A percentile compares a stretch with the other conserved stretches of the same genome.
Conservation (phyloP, 2,113 vertebrate species). For the Phycodurus eques region DNA sequence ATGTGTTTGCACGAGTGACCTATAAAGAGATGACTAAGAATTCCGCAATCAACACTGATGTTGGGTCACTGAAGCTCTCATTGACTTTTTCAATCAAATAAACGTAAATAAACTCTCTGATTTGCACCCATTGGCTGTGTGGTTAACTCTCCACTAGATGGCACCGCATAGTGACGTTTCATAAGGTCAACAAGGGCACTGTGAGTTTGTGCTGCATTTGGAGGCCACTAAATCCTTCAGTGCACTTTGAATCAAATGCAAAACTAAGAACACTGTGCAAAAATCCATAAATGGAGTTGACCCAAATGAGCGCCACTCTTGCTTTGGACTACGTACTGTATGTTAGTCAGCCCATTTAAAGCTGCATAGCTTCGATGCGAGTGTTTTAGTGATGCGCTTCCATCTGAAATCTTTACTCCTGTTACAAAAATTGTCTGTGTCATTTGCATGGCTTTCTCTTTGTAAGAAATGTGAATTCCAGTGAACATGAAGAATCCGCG, state of each 20-base stretch:
- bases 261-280: background rate
- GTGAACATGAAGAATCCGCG: slow-evolving; percentile 27
- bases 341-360: background rate
- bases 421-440: background rate
- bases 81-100: no score
- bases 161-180: background rate
- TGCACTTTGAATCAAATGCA: background rate
- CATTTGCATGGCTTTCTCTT: background rate
- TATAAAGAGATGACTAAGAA: background rate
- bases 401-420: background rate
- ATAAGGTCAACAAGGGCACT: background rate
- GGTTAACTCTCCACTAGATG: background rate
- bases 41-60: background rate
- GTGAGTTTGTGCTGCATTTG: background rate
- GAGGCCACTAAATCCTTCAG: background rate
- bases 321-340: background rate
- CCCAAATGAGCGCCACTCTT: background rate
- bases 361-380: background rate
- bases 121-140: background rate
- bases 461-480: background rate
- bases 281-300: background rate
- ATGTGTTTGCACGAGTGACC: background rate
- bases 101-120: no score
- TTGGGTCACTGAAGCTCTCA: no score
- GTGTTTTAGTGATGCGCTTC: background rate